A percentile compares a stretch with the other conserved stretches of the same genome.
These are phyloP conservation scores for Druon quercuslanigerum DNA, from an alignment of 1,140 invertebrate genomes.

Conservation along the genomic window DNA sequence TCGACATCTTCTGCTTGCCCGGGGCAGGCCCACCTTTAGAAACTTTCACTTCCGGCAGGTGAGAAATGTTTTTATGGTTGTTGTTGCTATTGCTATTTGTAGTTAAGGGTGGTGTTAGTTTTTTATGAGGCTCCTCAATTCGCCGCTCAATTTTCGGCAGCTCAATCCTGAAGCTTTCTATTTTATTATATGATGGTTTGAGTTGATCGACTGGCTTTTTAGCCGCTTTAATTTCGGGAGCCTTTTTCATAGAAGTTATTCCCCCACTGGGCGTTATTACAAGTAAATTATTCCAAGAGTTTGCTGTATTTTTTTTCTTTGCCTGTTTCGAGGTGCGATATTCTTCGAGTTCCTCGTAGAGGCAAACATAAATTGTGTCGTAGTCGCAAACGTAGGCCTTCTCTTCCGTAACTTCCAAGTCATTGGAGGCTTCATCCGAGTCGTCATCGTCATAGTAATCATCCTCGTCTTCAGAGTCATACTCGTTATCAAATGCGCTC, in stretches of 20 bases:
- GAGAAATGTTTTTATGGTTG: too few species aligned
- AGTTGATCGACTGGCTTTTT: neutral
- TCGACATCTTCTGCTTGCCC: neutral
- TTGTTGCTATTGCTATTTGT: too few species aligned
- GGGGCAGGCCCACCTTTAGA: too few species aligned
- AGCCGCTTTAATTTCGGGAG: neutral
- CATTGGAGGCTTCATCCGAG: neutral
- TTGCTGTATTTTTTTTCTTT: neutral
- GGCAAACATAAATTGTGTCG: conserved; percentile 3
- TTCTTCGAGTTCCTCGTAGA: neutral
- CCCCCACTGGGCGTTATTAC: neutral
- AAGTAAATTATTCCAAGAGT: neutral
- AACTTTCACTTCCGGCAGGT: too few species aligned
- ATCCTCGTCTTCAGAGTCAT: neutral
- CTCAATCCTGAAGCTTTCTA: neutral
- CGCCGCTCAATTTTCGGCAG: neutral
- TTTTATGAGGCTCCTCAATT: neutral
- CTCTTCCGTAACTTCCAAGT: neutral
- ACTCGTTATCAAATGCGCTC: neutral
- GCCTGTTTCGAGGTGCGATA: neutral
- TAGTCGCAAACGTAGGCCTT: conserved; percentile 5
- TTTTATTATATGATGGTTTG: neutral
- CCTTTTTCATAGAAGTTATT: neutral
- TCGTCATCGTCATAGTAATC: neutral
- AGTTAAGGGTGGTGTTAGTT: neutral